Conservation (phyloP, 2,797 vertebrate genomes). For the Etheostoma perlongum region DNA sequence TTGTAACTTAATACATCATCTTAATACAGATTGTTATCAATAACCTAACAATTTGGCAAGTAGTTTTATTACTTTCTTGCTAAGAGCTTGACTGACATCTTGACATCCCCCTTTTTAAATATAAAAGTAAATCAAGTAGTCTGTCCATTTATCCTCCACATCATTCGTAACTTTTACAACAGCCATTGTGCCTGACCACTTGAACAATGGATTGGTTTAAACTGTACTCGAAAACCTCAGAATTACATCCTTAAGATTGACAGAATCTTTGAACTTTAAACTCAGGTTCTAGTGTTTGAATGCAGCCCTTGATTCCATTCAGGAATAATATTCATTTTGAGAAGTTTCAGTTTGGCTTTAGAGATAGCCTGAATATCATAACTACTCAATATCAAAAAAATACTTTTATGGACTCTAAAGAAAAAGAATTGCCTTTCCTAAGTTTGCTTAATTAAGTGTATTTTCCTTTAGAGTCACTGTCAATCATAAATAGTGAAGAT, state of each 20-base stretch:
- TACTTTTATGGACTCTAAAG: neutral
- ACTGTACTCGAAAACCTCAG: neutral
- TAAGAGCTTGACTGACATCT: neutral
- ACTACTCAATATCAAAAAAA: neutral
- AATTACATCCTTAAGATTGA: neutral
- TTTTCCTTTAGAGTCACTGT: no score
- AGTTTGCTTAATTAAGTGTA: no score
- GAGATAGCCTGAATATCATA: neutral
- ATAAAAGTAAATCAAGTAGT: neutral
- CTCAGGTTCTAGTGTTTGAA: no score
- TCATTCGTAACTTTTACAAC: neutral
- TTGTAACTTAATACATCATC: no score
- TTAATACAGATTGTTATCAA: no score
- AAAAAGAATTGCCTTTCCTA: neutral
- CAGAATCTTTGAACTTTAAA: neutral
- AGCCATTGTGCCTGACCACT: neutral
- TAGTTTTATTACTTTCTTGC: no score
- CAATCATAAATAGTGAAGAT: no score
- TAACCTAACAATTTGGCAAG: no score
- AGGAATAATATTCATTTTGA: neutral
- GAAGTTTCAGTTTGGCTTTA: neutral
- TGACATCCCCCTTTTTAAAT: conserved; percentile 16
- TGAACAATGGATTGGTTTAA: neutral
- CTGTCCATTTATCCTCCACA: conserved; percentile 4
- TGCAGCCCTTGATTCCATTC: no score